Base-by-base conservation (phyloP, 2,888 invertebrate genomes). In the Plebejus anna region DNA sequence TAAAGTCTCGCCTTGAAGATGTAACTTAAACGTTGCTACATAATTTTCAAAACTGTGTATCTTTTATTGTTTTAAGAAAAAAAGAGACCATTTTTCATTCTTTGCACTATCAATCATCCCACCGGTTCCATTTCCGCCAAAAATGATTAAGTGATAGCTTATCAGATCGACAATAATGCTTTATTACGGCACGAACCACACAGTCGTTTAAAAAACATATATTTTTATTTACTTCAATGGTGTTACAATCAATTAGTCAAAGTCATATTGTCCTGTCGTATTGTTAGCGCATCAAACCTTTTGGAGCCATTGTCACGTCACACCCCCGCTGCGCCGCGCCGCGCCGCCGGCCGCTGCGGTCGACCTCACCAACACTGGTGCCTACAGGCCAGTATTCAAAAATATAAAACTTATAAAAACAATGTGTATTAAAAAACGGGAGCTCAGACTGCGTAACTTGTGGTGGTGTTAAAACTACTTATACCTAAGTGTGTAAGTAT, bases 181-280 rank as follows among this genome's bases (percentile, higher is more conserved):
- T 61, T 61, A 28, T 61, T 28, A 28, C 13, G 66, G 32, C 32
- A 66, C 32, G 66, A 66, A 66, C 32, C 32, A 66, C 61, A 28
- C 32, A 32, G 32, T 36, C 13, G 13, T 66, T 32, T 32, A 66
- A 36, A 32, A 66, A 11, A 28, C 61, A 66, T 66, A 66, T 66
- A 66, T 66, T 36, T 32, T 32, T 82, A 81, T 79, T 71, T 77
- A 75, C 76, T 70, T 4, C 59, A 78, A 16, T 76, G 83, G 88
- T 87, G 88, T 90, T 86, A 88, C 88, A 91, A 92, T 91, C 91
- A 90, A 92, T 92, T 91, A 91, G 90, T 91, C 89, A 90, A 89
- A 90, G 90, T 90, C 88, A 85, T 88, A 89, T 87, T 79, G 55
- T 71, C 42, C 38, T 59, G 51, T 51, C 85, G 83, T 85, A 89